phyloP scores from a whole-genome alignment of 2,888 invertebrate genomes.

The Ectemnius continuus region DNA sequence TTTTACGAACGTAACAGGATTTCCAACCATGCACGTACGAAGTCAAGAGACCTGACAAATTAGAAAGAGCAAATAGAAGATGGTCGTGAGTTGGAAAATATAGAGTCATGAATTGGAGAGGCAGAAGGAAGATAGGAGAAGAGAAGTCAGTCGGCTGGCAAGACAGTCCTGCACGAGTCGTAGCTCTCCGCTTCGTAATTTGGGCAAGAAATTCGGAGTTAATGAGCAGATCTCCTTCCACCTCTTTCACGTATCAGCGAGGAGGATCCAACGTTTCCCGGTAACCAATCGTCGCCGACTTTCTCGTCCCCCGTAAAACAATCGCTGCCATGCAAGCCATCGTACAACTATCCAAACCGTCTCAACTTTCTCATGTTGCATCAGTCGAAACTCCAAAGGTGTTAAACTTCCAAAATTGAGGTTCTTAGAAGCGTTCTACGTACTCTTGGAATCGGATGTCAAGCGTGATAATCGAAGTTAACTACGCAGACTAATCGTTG shows the following conservation, averaged over 20 bases:
- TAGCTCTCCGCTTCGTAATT: slow-evolving; percentile 53
- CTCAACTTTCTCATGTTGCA: too few relatives aligned
- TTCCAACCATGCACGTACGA: too few relatives aligned
- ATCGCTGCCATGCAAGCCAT: neutral
- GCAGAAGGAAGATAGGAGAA: slow-evolving; percentile 27
- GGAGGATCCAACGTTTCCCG: slow-evolving; percentile 39
- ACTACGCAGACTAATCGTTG: too few relatives aligned
- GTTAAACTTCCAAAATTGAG: too few relatives aligned
- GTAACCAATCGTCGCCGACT: slow-evolving; percentile 44
- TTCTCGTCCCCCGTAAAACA: slow-evolving; percentile 5
- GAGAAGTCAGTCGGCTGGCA: slow-evolving; percentile 34
- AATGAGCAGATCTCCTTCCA: slow-evolving; percentile 42
- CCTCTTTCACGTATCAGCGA: slow-evolving; percentile 33
- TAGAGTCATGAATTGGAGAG: neutral
- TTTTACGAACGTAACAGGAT: too few relatives aligned
- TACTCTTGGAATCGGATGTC: too few relatives aligned
- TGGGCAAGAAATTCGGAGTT: slow-evolving; percentile 53
- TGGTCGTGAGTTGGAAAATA: neutral
- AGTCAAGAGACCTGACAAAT: too few relatives aligned
- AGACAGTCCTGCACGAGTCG: slow-evolving; percentile 47
- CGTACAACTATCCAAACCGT: too few relatives aligned
- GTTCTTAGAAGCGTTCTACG: too few relatives aligned
- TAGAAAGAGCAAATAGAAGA: too few relatives aligned
- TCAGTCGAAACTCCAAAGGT: too few relatives aligned
- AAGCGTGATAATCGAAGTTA: too few relatives aligned